These are phyloP conservation scores for Sturmia bella DNA, from an alignment of 2,888 invertebrate genomes.

Conservation along the genomic window DNA sequence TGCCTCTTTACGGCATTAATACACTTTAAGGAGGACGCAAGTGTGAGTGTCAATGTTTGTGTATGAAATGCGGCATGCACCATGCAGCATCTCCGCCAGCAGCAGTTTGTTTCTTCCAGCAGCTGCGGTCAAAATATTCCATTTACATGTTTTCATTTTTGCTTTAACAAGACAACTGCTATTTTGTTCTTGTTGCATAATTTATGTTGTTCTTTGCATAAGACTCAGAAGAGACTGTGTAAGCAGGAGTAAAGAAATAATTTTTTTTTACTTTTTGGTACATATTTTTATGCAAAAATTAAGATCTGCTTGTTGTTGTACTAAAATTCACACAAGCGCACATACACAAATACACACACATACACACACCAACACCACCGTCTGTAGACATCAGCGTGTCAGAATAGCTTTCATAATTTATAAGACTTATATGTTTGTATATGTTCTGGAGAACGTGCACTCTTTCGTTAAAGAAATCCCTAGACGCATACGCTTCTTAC, in stretches of 20 bases:
- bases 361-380: background rate
- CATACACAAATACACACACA: background rate
- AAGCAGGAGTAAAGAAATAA: constrained; percentile 2
- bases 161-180: constrained; percentile 1
- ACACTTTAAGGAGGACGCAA: background rate
- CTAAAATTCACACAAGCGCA: background rate
- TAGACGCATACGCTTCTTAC: constrained; percentile 6
- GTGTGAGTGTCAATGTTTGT: background rate
- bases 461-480: constrained; percentile 16
- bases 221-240: background rate
- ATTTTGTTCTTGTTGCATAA: constrained; percentile 47
- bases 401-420: constrained; percentile 67
- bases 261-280: background rate
- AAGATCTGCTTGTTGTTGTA: background rate
- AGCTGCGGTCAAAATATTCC: constrained; percentile 57
- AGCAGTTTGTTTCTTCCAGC: constrained; percentile 37
- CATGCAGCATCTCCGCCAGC: constrained; percentile 11
- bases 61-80: constrained; percentile 27
- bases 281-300: background rate
- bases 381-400: constrained; percentile 36
- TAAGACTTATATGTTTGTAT: constrained; percentile 42
- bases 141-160: constrained; percentile 32
- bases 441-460: constrained; percentile 4
- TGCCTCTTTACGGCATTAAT: constrained; percentile 13
- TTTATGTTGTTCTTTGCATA: constrained; percentile 39